Base-by-base conservation (phyloP, 2,888 invertebrate genomes). In the Psococerastis gibbosa region DNA sequence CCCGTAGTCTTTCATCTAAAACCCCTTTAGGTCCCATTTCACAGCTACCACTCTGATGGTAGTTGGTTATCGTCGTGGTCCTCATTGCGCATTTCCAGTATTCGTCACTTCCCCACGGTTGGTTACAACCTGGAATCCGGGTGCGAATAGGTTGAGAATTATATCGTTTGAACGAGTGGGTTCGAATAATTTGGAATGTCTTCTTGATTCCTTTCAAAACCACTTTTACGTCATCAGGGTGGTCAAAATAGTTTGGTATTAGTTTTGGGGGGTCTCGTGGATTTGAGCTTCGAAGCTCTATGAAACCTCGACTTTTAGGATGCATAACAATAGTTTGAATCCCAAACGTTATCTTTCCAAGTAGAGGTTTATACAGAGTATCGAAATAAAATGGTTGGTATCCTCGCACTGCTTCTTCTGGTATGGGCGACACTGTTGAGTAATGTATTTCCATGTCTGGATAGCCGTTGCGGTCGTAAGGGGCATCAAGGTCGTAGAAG, bases 381-480 rank as follows among this genome's bases (percentile, higher is more conserved):
- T 43, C 11, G 33, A 13, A 43, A n/a, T 16, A 31, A 3, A 16
- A 18, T 8, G 43, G 17, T 3, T 8, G 2, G 13, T 33, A 43
- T 5, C 38, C 38, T 18, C 38, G 6, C 4, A 38, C 18, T 11
- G 3, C 18, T 38, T 38, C 18, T 18, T 61, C 60, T 13, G 60
- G 55, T 18, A 55, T 54, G 13, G 60, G 54, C 34, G 56, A 57
- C 41, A 60, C 56, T 31, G 60, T 58, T 13, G 59, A 53, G 48
- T 62, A 58, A 43, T 62, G 59, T 35, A 61, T 55, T 50, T 63
- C 57, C 2, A 62, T 53, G 43, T 63, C 61, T 1, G 63, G 61
- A 52, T 57, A 60, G 45, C 62, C 62, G 11, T 57, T 54, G 2
- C 53, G 49, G 16, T 50, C 45, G 42, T 55, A 57, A 9, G 56